Evolutionary conservation across 2,888 invertebrate genomes (phyloP).

Genomic region (Apamea crenata): DNA sequence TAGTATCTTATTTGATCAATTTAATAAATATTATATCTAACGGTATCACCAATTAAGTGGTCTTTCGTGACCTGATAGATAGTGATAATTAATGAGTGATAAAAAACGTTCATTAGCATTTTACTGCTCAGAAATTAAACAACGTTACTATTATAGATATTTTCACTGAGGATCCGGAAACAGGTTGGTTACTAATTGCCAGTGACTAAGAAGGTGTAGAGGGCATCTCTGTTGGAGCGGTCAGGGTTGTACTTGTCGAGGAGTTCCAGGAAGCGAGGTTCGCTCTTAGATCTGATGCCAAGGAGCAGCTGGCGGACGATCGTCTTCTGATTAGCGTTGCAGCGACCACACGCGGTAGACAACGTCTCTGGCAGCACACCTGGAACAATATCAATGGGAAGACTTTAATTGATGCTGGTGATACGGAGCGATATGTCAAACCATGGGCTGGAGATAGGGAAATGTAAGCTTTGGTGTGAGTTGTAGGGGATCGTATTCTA

Average conservation of each 20-base stretch:
- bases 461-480: neutral
- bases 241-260: slow-evolving; percentile 94
- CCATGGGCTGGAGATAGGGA: neutral
- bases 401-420: neutral
- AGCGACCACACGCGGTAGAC: slow-evolving; percentile 92
- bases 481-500: neutral
- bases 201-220: slow-evolving; percentile 88
- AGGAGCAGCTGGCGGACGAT: slow-evolving; percentile 91
- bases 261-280: slow-evolving; percentile 92
- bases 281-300: slow-evolving; percentile 92
- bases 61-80: neutral
- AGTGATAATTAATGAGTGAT: slow-evolving; percentile 10
- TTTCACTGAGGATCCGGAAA: neutral
- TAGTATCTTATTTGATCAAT: neutral
- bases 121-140: neutral
- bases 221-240: slow-evolving; percentile 91
- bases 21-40: slow-evolving; percentile 18
- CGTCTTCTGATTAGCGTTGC: slow-evolving; percentile 91
- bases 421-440: neutral
- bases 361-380: slow-evolving; percentile 93
- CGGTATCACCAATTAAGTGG: slow-evolving; percentile 31
- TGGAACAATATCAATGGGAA: slow-evolving; percentile 76
- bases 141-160: slow-evolving; percentile 7
- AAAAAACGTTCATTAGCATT: neutral
- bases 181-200: slow-evolving; percentile 80